phyloP scores from a whole-genome alignment of 2,113 vertebrate genomes.

The Gulo gulo region DNA sequence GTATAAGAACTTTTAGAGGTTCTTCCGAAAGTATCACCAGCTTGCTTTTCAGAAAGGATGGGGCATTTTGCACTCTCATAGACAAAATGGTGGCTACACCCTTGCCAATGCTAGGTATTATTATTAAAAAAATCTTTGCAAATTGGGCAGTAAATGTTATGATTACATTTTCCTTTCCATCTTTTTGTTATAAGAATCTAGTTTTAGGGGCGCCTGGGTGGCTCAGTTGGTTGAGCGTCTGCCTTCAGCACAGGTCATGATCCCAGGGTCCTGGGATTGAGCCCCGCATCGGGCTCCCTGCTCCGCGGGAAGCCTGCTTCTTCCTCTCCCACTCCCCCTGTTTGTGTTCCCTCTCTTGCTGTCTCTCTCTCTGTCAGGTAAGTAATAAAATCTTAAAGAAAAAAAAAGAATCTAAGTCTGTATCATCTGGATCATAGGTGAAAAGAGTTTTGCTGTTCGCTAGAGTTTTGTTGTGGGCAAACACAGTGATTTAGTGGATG shows the following conservation, averaged over 20 bases:
- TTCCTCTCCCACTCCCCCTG: too few species aligned
- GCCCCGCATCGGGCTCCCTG: too few species aligned
- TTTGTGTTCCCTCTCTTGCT: too few species aligned
- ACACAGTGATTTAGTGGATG: not conserved
- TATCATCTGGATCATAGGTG: not conserved
- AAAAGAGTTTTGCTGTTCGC: not conserved
- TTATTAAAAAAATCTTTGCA: not conserved
- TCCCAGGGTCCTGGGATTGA: too few species aligned
- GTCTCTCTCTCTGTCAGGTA: too few species aligned
- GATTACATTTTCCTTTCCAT: not conserved
- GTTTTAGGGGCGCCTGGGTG: not conserved
- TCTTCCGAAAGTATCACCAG: not conserved
- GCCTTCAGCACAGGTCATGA: too few species aligned
- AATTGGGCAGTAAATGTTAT: not conserved
- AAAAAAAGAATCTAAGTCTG: not conserved
- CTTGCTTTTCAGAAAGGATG: not conserved
- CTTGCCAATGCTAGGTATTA: not conserved
- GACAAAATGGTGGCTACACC: not conserved
- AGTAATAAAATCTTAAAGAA: too few species aligned
- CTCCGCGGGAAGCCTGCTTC: too few species aligned
- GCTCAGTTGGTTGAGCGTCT: too few species aligned
- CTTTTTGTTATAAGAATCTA: not conserved
- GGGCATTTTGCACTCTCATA: not conserved
- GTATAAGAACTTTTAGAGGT: not conserved
- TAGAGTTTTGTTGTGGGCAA: not conserved